Evolutionary conservation across 2,113 vertebrate genomes (phyloP).

Genomic region (Psophia crepitans): DNA sequence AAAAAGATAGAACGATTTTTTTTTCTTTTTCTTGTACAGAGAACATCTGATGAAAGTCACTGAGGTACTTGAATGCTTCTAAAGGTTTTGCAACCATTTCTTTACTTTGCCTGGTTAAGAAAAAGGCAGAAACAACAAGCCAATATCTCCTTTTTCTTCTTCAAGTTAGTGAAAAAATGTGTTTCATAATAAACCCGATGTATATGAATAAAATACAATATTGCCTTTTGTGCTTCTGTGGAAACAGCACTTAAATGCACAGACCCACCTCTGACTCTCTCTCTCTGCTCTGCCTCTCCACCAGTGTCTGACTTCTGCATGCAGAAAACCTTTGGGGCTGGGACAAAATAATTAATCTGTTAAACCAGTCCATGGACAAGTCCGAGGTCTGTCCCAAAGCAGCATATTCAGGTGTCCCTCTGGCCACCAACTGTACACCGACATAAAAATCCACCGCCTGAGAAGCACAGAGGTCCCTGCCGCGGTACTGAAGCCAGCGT

Average conservation of each 20-base stretch:
- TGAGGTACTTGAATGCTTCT: slow-evolving; percentile 81
- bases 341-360: not conserved
- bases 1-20: slow-evolving; percentile 90
- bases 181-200: slow-evolving; percentile 74
- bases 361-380: not conserved
- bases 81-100: slow-evolving; percentile 81
- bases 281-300: not conserved
- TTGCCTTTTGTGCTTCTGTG: slow-evolving; percentile 52
- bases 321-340: not conserved
- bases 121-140: slow-evolving; percentile 71
- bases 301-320: not conserved
- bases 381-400: fast-evolving
- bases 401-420: not conserved
- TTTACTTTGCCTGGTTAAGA: slow-evolving; percentile 79
- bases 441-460: not conserved
- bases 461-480: not conserved
- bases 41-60: slow-evolving; percentile 90
- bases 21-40: slow-evolving; percentile 79
- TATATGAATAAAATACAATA: slow-evolving; percentile 74
- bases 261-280: not conserved
- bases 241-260: slow-evolving; percentile 33
- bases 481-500: not conserved
- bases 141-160: slow-evolving; percentile 69
- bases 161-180: slow-evolving; percentile 65
- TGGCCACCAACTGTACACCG: not conserved